Base-by-base conservation (phyloP, 1,140 invertebrate genomes). In the Drosophila kanapiae region DNA sequence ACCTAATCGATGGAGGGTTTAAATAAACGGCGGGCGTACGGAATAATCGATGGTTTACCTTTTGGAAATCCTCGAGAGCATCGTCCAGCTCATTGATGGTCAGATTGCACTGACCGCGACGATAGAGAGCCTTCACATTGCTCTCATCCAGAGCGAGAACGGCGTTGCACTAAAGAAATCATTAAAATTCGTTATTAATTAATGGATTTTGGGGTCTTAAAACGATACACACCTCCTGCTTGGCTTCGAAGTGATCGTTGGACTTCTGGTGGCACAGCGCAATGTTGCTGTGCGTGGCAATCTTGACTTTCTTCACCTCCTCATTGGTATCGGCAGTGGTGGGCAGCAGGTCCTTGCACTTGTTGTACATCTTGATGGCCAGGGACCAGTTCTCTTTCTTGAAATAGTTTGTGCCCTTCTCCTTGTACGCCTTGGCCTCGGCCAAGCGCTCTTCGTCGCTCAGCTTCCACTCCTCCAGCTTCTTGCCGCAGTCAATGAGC, bases 331-430 rank as follows among this genome's bases (percentile, higher is more conserved):
- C 72, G 38, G 65, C 61, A 3, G 68, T 53, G 94, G 37, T 94
- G 86, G 45, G 95, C 86, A 91, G 58, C 40, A 94, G 81, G 5
- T 88, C 78, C 35, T 94, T 87, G 23, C 97, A 95, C 86, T 96
- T 97, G 72, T 96, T 96, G 91, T 99, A 99, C 94, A 98, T 97
- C 93, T 97, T 98, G 38, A 96, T 94, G n/a, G 98, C 98, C 62
- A 98, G 70, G 49, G 94, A 92, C 79, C 95, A 96, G 90, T 98
- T 97, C 56, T 94, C 95, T 4, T 94, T 93, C 93, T 98, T 98
- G 82, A 99, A 99, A 93, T 97, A 99, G 42, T 95, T 95, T 0
- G 97, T 99, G 54, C 98, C 98, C 93, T 97, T 98, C 54, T 97
- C 96, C 94, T 99, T 99, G 45, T 95, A 96, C 6, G 96, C 93